A percentile compares a stretch with the other conserved stretches of the same genome.
phyloP scores from a whole-genome alignment of 2,888 invertebrate species.

The Galerucella pusilla region DNA sequence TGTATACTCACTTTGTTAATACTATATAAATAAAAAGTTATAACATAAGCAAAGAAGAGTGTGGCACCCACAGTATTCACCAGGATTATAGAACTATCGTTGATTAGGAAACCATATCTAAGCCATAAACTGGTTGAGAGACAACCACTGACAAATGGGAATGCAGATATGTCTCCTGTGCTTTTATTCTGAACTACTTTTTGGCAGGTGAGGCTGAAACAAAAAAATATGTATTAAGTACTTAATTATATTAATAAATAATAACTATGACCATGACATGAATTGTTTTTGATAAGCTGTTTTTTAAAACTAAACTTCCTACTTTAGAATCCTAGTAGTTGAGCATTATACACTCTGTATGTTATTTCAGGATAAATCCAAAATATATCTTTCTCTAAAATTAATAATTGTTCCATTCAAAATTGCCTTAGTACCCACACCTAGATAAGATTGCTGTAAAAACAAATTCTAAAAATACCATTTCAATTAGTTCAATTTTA shows the following conservation, averaged over 20 bases:
- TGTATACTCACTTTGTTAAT: constrained; percentile 72
- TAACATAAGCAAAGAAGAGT: constrained; percentile 77
- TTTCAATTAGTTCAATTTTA: too few relatives aligned
- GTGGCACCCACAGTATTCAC: constrained; percentile 81
- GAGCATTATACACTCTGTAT: too few relatives aligned
- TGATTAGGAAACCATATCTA: constrained; percentile 80
- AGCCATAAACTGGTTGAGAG: constrained; percentile 85
- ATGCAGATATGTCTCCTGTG: constrained; percentile 80
- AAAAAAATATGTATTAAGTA: constrained; percentile 19
- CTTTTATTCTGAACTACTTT: constrained; percentile 79
- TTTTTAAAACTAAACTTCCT: too few relatives aligned
- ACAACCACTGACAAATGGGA: constrained; percentile 83
- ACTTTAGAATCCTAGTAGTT: too few relatives aligned
- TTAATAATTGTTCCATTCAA: too few relatives aligned
- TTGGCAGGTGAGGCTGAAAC: constrained; percentile 79
- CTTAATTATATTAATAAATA: not conserved
- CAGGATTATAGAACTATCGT: constrained; percentile 76
- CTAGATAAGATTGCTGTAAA: too few relatives aligned
- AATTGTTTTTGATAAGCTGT: too few relatives aligned
- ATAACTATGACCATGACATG: too few relatives aligned
- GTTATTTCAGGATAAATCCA: too few relatives aligned
- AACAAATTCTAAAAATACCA: too few relatives aligned
- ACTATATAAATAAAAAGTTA: constrained; percentile 79
- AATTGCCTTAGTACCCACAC: too few relatives aligned
- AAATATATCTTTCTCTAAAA: too few relatives aligned